Evolutionary conservation across 2,888 invertebrate genomes (phyloP).

Genomic region (Blera fallax): DNA sequence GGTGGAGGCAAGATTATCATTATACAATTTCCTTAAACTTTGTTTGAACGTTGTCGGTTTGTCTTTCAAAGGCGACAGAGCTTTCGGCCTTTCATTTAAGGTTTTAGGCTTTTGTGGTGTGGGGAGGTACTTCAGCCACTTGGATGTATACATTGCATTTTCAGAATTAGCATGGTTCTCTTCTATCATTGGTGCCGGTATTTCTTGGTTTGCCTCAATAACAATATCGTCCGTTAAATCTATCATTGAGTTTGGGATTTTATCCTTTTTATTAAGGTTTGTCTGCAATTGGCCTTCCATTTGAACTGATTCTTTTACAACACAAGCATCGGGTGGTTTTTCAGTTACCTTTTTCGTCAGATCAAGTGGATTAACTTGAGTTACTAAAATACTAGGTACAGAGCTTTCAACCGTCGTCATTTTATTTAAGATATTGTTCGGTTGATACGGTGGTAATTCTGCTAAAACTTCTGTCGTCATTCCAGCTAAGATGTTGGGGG

Average conservation of each 20-base stretch:
- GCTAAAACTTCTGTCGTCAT: constrained; percentile 45
- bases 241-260: not conserved
- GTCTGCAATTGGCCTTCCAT: not conserved
- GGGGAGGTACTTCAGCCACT: constrained; percentile 39
- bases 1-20: not conserved
- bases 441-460: constrained; percentile 56
- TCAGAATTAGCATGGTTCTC: not conserved
- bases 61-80: not conserved
- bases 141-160: constrained; percentile 1
- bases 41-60: constrained; percentile 8
- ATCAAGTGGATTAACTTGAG: constrained; percentile 47
- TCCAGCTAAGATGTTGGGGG: constrained; percentile 60
- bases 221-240: constrained; percentile 22
- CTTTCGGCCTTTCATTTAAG: not conserved
- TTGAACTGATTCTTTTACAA: not conserved
- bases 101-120: not conserved
- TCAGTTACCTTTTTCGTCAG: constrained; percentile 10
- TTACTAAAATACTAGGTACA: not conserved
- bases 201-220: not conserved
- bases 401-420: not conserved
- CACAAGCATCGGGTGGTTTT: too few relatives aligned
- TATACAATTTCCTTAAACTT: constrained; percentile 21
- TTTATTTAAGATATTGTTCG: not conserved
- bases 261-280: not conserved
- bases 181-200: not conserved